A percentile compares a stretch with the other conserved stretches of the same genome.
These are phyloP conservation scores for Aselliscus stoliczkanus DNA, from an alignment of 2,797 vertebrate species.

Conservation along the genomic window DNA sequence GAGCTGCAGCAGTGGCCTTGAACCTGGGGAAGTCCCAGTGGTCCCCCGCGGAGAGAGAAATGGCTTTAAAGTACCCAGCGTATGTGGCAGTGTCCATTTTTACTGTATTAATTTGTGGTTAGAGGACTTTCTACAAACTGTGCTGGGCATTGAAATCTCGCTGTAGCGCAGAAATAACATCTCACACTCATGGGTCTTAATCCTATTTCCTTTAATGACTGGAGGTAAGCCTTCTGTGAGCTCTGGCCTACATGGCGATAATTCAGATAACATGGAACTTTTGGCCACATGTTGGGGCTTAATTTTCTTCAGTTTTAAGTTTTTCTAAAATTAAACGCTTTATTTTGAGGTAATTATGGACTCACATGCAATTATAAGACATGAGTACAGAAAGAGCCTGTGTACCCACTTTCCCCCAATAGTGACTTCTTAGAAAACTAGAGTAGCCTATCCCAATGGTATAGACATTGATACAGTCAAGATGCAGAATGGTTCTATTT, in stretches of 20 bases:
- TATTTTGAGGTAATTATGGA: neutral
- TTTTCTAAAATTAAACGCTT: neutral
- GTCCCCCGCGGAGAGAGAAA: constrained; percentile 78
- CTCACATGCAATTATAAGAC: neutral
- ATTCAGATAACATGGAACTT: neutral
- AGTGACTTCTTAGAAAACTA: neutral
- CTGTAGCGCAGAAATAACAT: neutral
- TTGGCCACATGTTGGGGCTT: neutral
- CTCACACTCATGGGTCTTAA: neutral
- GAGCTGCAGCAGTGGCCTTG: constrained; percentile 81
- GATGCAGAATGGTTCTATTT: neutral
- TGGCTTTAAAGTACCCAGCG: constrained; percentile 66
- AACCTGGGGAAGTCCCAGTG: constrained; percentile 85
- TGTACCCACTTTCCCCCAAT: neutral
- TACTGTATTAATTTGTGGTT: constrained; percentile 57
- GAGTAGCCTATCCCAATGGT: neutral
- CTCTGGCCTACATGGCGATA: neutral
- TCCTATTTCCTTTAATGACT: neutral
- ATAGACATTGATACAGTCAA: neutral
- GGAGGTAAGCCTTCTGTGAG: neutral
- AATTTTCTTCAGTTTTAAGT: neutral
- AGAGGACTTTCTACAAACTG: constrained; percentile 22
- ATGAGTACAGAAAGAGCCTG: neutral
- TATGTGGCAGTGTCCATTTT: constrained; percentile 70
- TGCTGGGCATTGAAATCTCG: neutral